A percentile compares a stretch with the other conserved stretches of the same genome.
Evolutionary conservation across 1,140 invertebrate species (phyloP).

Genomic region (Neodiprion pinetum): DNA sequence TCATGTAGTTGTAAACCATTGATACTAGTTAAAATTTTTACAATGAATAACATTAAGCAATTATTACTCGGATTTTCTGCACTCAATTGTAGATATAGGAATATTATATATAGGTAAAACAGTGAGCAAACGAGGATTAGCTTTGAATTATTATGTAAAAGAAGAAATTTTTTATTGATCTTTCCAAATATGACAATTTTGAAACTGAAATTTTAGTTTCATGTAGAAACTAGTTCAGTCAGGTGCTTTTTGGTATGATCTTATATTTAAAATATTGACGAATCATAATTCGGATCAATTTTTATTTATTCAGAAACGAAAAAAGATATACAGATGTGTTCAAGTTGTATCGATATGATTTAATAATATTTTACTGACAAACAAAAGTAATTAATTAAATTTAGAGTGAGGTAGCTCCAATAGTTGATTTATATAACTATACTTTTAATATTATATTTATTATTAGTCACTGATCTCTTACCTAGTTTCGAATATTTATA

Average conservation of each 20-base stretch:
- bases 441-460: neutral
- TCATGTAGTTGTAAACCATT: neutral
- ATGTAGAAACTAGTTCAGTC: neutral
- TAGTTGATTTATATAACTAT: too few relatives aligned
- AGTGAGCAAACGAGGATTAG: too few relatives aligned
- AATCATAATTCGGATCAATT: neutral
- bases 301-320: neutral
- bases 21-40: neutral
- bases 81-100: too few relatives aligned
- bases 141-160: too few relatives aligned
- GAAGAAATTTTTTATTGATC: neutral
- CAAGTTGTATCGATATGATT: too few relatives aligned
- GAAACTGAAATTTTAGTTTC: neutral
- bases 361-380: too few relatives aligned
- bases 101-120: too few relatives aligned
- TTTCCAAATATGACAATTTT: neutral
- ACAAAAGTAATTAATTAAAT: too few relatives aligned
- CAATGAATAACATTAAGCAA: too few relatives aligned
- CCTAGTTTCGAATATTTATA: neutral
- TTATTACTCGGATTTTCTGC: too few relatives aligned
- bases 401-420: too few relatives aligned
- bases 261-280: neutral
- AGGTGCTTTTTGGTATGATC: neutral
- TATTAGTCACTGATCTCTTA: constrained; percentile 5
- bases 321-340: neutral